These are phyloP conservation scores for Julus scandinavius DNA, from an alignment of 2,888 invertebrate genomes.

Conservation along the genomic window DNA sequence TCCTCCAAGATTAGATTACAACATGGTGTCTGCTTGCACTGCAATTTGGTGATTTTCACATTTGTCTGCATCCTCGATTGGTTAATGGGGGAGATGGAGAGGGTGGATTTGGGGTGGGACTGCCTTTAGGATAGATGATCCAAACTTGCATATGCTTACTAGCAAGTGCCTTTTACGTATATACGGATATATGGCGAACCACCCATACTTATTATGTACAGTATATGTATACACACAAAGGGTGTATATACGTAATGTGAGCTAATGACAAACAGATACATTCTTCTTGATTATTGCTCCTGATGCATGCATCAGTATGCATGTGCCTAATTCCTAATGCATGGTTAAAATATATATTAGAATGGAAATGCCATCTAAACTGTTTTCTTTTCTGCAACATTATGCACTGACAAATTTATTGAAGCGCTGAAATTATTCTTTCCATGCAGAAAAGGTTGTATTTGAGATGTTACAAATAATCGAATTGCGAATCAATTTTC, in stretches of 20 bases:
- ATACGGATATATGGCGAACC: not conserved
- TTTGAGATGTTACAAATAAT: not conserved
- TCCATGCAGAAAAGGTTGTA: not conserved
- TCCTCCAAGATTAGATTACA: conserved; percentile 51
- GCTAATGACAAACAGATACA: conserved; percentile 22
- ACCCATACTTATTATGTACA: not conserved
- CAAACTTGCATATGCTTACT: not conserved
- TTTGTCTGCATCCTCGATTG: conserved; percentile 38
- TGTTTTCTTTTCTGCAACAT: not conserved
- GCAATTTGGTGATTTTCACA: conserved; percentile 44
- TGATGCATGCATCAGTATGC: conserved; percentile 9
- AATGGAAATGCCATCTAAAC: not conserved
- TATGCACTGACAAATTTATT: not conserved
- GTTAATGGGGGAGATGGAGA: conserved; percentile 37
- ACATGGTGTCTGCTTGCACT: conserved; percentile 32
- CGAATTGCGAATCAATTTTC: not conserved
- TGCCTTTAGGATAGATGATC: not conserved
- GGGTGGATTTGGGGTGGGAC: not conserved
- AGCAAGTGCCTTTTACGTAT: not conserved
- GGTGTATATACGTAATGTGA: not conserved
- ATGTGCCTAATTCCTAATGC: not conserved
- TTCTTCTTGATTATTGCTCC: conserved; percentile 38
- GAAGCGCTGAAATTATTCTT: not conserved
- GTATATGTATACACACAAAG: not conserved
- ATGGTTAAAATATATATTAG: not conserved